These are phyloP conservation scores for Euphysa ruthae DNA, from an alignment of 30 jellyfish, hydroid and myxozoan genomes.

Conservation along the genomic window DNA sequence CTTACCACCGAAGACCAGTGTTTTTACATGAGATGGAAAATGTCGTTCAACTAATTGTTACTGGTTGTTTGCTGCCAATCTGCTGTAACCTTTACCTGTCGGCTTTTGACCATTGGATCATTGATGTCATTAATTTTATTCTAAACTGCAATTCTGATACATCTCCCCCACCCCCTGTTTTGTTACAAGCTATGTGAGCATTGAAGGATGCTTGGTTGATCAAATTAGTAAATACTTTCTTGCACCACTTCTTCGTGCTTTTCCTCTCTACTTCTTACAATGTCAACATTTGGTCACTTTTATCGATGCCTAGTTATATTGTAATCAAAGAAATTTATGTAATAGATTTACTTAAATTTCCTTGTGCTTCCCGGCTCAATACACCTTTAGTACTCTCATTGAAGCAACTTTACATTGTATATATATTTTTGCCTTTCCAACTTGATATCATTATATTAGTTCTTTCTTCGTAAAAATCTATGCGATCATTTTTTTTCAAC, in stretches of 20 bases:
- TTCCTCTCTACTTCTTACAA: background rate
- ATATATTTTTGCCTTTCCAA: background rate
- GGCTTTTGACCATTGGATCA: background rate
- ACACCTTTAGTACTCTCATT: background rate
- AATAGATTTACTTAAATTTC: no score
- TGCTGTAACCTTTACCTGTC: background rate
- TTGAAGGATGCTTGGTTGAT: background rate
- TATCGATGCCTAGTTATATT: background rate
- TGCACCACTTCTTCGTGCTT: background rate
- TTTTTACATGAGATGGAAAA: no score
- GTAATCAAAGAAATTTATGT: background rate
- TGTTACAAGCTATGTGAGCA: background rate
- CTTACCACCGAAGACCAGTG: no score
- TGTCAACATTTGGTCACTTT: constrained; percentile 3
- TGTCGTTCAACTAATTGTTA: background rate
- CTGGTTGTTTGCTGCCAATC: background rate
- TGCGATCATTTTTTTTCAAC: background rate
- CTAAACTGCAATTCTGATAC: background rate
- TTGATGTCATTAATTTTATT: constrained; percentile 1
- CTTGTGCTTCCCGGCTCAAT: background rate
- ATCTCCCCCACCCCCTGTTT: background rate
- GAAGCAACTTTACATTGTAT: background rate
- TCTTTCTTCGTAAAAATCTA: background rate
- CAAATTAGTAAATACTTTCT: background rate
- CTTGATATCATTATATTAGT: background rate